Evolutionary conservation across 2,113 vertebrate species (phyloP).

Genomic region (Sapayoa aenigma): DNA sequence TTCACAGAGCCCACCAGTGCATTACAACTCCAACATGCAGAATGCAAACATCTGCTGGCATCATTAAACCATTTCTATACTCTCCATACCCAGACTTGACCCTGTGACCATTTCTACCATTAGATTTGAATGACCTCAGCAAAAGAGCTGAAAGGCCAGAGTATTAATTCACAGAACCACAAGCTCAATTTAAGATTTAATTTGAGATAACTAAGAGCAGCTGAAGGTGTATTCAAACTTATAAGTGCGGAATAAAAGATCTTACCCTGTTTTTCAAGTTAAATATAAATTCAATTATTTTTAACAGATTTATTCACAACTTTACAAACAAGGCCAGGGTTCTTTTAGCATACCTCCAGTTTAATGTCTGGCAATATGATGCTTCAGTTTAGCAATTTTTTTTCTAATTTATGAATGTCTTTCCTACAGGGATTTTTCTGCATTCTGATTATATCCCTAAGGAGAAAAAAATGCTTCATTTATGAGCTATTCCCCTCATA

Average conservation of each 20-base stretch:
- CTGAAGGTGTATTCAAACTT: conserved; percentile 83
- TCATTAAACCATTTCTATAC: conserved; percentile 78
- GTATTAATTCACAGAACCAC: conserved; percentile 83
- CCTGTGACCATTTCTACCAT: conserved; percentile 76
- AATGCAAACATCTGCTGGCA: conserved; percentile 73
- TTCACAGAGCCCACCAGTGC: conserved; percentile 45
- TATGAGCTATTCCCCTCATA: conserved; percentile 21
- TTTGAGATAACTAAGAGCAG: conserved; percentile 83
- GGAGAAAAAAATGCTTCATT: conserved; percentile 51
- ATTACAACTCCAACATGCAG: conserved; percentile 46
- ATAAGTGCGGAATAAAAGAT: conserved; percentile 71
- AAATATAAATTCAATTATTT: conserved; percentile 77
- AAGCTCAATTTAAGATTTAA: conserved; percentile 86
- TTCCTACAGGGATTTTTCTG: conserved; percentile 58
- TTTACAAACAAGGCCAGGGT: conserved; percentile 66
- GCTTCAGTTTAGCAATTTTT: conserved; percentile 33
- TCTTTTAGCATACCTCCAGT: conserved; percentile 30
- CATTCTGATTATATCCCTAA: conserved; percentile 55
- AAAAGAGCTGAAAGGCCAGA: conserved; percentile 76
- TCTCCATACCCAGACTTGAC: conserved; percentile 71
- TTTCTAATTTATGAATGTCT: conserved; percentile 60
- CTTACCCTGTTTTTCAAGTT: conserved; percentile 75
- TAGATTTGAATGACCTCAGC: conserved; percentile 81
- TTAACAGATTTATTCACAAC: conserved; percentile 74
- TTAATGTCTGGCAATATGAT: conserved; percentile 31